Percentiles rank a stretch among this genome's conserved stretches.
Conservation (phyloP, 2,888 invertebrate genomes). For the Frankliniella fusca region DNA sequence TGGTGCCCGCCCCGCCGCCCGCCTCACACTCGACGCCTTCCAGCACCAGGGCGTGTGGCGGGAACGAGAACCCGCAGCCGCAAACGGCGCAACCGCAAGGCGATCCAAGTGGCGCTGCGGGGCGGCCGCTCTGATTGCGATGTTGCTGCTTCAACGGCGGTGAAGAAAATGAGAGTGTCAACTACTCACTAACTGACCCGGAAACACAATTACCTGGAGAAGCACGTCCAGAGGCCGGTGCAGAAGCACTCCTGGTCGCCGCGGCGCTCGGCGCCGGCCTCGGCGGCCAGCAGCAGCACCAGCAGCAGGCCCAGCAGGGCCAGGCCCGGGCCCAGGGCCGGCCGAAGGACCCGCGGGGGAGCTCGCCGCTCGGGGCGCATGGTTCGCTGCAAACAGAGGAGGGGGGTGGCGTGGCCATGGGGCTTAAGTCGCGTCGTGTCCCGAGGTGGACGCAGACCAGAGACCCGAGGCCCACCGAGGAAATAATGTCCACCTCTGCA, state of each 20-base stretch:
- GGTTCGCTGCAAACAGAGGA: neutral
- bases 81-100: too few relatives aligned
- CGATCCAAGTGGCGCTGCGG: neutral
- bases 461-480: too few relatives aligned
- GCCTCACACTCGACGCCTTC: neutral
- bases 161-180: too few relatives aligned
- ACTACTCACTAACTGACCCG: too few relatives aligned
- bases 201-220: neutral
- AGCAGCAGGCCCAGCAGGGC: neutral
- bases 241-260: conserved; percentile 10
- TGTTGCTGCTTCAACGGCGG: too few relatives aligned
- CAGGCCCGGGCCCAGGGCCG: neutral
- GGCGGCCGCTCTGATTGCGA: neutral
- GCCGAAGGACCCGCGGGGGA: neutral
- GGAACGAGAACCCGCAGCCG: too few relatives aligned
- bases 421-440: too few relatives aligned
- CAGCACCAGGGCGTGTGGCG: too few relatives aligned
- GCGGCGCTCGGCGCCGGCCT: neutral
- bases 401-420: neutral
- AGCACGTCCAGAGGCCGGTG: conserved; percentile 9
- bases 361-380: neutral
- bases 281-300: neutral
- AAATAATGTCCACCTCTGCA: too few relatives aligned
- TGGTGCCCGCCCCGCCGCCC: neutral
- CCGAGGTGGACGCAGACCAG: too few relatives aligned